Base-by-base conservation (phyloP, 37 sponge, comb jelly and placozoan species). In the Cliona cf. orientalis region DNA sequence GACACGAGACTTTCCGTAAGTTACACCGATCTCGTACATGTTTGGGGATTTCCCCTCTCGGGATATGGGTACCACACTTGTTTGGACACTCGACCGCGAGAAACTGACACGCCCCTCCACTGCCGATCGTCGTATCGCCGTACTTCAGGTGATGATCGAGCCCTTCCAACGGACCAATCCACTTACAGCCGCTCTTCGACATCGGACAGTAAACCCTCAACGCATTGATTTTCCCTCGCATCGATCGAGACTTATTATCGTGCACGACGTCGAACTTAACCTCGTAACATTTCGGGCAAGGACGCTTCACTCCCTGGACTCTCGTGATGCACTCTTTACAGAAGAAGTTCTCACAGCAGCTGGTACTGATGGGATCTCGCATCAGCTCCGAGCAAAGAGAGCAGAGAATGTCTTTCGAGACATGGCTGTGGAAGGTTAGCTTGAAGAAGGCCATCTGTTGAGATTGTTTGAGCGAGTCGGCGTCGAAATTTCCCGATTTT, bases 171-270 rank as follows among this genome's bases (percentile, higher is more conserved):
- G 11, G 41, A 22, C 78, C 78, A 29, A 5, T 5, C 78, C 78
- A 78, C 49, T 7, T 28, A 22, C 78, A 78, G 49, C 78, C 78
- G 23, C 22, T 23, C 1, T 26, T 44, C 49, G 25, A 11, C 78
- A 78, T 78, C 23, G 78, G 78, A 36, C 78, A 78, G 66, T 64
- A 78, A 0, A 78, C 78, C 14, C 21, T 28, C 46, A 78, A 40
- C 23, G 17, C 66, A 28, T 46, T 2, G 7, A 78, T 65, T 46
- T 22, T 43, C 17, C 43, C 28, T 36, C 40, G 28, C 35, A 64
- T 34, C 32, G 25, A 19, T 14, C 0, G 19, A 32, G 31, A 38
- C 7, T 7, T 35, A 22, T n/a, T 21, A 31, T 78, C 78, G 0
- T 25, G 29, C 14, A 34, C 34, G 21, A 61, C 63, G 19, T 46